phyloP scores from a whole-genome alignment of 2,888 invertebrate genomes.

The Drosophila eohydei region DNA sequence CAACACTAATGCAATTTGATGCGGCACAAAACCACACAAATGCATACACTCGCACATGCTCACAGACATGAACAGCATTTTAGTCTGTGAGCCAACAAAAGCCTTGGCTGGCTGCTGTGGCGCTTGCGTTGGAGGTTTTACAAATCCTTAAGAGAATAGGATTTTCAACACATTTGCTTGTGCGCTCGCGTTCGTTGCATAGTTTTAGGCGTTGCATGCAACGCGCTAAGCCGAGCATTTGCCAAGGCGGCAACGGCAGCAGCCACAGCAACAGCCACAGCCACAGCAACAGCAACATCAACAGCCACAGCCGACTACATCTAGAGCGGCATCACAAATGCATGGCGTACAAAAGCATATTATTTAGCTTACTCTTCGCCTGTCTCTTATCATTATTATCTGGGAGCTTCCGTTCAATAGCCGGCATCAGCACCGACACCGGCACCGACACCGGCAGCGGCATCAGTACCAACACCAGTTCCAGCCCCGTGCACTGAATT shows the following conservation, averaged over 20 bases:
- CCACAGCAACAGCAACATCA: neutral
- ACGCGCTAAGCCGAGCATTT: slow-evolving; percentile 51
- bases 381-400: slow-evolving; percentile 59
- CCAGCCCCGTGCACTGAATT: slow-evolving; percentile 46
- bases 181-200: slow-evolving; percentile 56
- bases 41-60: slow-evolving; percentile 34
- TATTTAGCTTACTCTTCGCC: slow-evolving; percentile 38
- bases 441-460: neutral
- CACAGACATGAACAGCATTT: slow-evolving; percentile 17
- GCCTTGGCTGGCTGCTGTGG: slow-evolving; percentile 20
- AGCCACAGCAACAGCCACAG: neutral
- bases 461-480: neutral
- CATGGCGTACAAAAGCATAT: slow-evolving; percentile 55
- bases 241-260: slow-evolving; percentile 17
- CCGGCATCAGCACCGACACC: slow-evolving; percentile 24
- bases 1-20: slow-evolving; percentile 77
- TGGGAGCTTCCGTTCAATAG: slow-evolving; percentile 66
- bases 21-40: slow-evolving; percentile 70
- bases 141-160: slow-evolving; percentile 71
- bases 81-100: slow-evolving; percentile 26
- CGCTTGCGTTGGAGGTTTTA: slow-evolving; percentile 31
- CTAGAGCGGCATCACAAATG: slow-evolving; percentile 39
- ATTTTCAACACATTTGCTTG: slow-evolving; percentile 69
- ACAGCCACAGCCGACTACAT: neutral
- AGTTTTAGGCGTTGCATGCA: slow-evolving; percentile 72